Evolutionary conservation across 2,797 vertebrate genomes (phyloP).

Genomic region (Microchirus variegatus): DNA sequence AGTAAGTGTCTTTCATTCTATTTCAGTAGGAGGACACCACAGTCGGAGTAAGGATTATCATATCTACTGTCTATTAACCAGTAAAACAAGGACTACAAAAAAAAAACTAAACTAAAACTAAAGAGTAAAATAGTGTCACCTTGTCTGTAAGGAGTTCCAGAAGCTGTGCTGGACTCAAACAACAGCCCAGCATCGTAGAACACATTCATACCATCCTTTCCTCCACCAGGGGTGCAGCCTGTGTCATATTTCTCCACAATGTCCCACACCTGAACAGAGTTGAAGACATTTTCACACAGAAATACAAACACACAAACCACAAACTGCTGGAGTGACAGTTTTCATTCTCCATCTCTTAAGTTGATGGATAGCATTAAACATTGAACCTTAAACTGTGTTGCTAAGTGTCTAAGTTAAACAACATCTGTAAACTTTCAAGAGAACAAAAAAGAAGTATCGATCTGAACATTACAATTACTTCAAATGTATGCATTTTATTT

Average conservation of each 20-base stretch:
- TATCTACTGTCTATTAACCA: too few relatives aligned
- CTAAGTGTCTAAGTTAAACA: neutral
- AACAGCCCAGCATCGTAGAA: slow-evolving; percentile 87
- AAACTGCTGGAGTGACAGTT: too few relatives aligned
- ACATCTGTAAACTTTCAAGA: neutral
- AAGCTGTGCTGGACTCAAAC: slow-evolving; percentile 63
- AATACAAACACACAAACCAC: neutral
- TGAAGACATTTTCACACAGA: neutral
- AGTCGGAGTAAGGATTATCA: too few relatives aligned
- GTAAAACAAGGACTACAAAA: too few relatives aligned
- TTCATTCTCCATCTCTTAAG: too few relatives aligned
- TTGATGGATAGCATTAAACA: too few relatives aligned
- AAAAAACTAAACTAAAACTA: too few relatives aligned
- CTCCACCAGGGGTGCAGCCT: slow-evolving; percentile 87
- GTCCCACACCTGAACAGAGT: slow-evolving; percentile 84
- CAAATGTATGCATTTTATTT: neutral
- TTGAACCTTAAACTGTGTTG: too few relatives aligned
- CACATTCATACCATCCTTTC: slow-evolving; percentile 80
- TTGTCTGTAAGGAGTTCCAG: slow-evolving; percentile 68
- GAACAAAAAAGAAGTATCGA: too few relatives aligned
- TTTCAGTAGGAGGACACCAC: too few relatives aligned
- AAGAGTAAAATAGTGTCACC: slow-evolving; percentile 58
- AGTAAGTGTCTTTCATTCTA: too few relatives aligned
- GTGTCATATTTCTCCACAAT: slow-evolving; percentile 84
- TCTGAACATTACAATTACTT: too few relatives aligned